Evolutionary conservation across 1,140 invertebrate genomes (phyloP).

Genomic region (Atta colombica): DNA sequence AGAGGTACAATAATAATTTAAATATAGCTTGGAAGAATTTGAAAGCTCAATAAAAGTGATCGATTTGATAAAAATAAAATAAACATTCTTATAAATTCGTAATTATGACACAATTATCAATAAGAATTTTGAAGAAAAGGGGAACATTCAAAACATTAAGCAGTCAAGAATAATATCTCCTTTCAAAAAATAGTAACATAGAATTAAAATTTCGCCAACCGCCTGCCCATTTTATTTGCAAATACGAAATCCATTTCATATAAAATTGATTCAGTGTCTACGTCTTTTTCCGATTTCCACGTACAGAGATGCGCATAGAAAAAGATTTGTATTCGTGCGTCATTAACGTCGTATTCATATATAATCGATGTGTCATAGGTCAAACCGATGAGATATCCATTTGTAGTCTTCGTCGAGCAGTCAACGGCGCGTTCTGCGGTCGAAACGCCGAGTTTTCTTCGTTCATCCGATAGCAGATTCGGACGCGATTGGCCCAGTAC

Average conservation of each 20-base stretch:
- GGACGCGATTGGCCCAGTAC: constrained; percentile 29
- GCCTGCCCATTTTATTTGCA: neutral
- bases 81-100: neutral
- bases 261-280: neutral
- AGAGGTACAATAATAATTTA: constrained; percentile 39
- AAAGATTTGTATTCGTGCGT: constrained; percentile 45
- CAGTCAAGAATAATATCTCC: neutral
- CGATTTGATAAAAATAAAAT: constrained; percentile 1
- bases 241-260: neutral
- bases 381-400: constrained; percentile 83
- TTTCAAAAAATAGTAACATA: neutral
- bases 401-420: constrained; percentile 77
- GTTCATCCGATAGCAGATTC: constrained; percentile 29
- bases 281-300: neutral
- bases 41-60: constrained; percentile 11
- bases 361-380: constrained; percentile 83
- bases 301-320: constrained; percentile 12
- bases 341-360: constrained; percentile 48
- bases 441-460: constrained; percentile 72
- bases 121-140: neutral
- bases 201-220: neutral
- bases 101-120: constrained; percentile 2
- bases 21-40: neutral
- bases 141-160: neutral
- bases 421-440: constrained; percentile 79